phyloP scores from a whole-genome alignment of 2,888 invertebrate species.

The Cyclophora albipunctata region DNA sequence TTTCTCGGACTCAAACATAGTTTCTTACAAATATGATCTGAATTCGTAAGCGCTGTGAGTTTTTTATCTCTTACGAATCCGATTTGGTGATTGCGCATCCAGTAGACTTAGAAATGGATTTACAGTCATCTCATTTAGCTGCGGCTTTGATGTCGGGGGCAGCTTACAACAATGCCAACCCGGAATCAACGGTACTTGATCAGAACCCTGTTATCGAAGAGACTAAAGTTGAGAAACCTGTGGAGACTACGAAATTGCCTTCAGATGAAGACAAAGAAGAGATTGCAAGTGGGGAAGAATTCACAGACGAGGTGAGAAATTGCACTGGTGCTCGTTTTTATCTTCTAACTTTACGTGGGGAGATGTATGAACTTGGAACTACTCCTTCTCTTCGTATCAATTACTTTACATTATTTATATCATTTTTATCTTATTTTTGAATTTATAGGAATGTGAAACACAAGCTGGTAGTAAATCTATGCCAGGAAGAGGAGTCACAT shows the following conservation, averaged over 20 bases:
- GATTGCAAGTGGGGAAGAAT: slow-evolving; percentile 63
- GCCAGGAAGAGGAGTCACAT: slow-evolving; percentile 82
- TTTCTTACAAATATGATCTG: too few species aligned
- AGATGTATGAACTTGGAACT: too few species aligned
- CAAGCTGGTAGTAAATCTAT: slow-evolving; percentile 64
- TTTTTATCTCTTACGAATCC: too few species aligned
- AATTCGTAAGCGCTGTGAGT: too few species aligned
- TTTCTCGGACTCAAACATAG: too few species aligned
- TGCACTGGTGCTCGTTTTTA: background rate
- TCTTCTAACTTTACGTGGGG: background rate
- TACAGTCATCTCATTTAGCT: slow-evolving; percentile 67
- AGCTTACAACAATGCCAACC: slow-evolving; percentile 30
- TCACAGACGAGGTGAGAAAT: slow-evolving; percentile 55
- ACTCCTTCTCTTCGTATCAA: background rate
- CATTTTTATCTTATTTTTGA: background rate
- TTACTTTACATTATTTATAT: background rate
- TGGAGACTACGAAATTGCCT: slow-evolving; percentile 38
- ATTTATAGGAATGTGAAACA: slow-evolving; percentile 57
- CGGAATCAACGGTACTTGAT: slow-evolving; percentile 14
- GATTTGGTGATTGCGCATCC: too few species aligned
- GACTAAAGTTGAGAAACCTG: slow-evolving; percentile 41
- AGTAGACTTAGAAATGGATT: slow-evolving; percentile 39
- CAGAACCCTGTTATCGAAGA: slow-evolving; percentile 25
- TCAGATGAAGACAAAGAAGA: slow-evolving; percentile 63
- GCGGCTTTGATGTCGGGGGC: slow-evolving; percentile 66